Evolutionary conservation across 2,113 vertebrate genomes (phyloP), one percentile per base, ranked within the genome.

Genomic region (Rallus limicola): DNA sequence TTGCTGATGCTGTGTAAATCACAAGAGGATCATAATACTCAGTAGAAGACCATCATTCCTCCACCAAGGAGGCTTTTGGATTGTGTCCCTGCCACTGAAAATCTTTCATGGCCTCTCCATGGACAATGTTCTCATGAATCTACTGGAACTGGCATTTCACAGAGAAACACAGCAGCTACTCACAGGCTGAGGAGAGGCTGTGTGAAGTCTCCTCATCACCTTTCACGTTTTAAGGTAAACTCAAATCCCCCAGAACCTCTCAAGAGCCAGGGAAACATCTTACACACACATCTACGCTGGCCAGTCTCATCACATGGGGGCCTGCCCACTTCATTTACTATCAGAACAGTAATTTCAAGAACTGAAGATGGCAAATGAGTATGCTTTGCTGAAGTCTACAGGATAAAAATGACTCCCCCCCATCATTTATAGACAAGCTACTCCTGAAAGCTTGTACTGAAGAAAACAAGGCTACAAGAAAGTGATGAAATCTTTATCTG

Each of bases 271-370:
- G 25, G 50, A 28, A 82, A 59, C 31, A n/a, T 4, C 70, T 71
- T 31, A 29, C 9, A 48, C 28, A 23, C 12, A 5, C 0, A 1
- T 8, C 59, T 46, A 7, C 5, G 14, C 8, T 6, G 2, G 13
- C 14, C 60, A 62, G 64, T 8, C 46, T 19, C 78, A 67, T 17
- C 56, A n/a, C 56, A 29, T 2, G 26, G 62, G 44, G 56, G n/a
- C 42, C 60, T 67, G 81, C 36, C 26, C 26, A 2, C 1, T 29
- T n/a, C n/a, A 59, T 53, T 79, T 68, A 10, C 50, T 53, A 19
- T 10, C 50, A 65, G 9, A 76, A 55, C 33, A 72, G 38, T 28
- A 62, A 40, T n/a, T 25, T 65, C 50, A 58, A 65, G 67, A 85
- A 62, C 18, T 48, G 38, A 80, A 48, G 16, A 50, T 25, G 48